Conservation (phyloP, 2,888 invertebrate species). For the Hirtodrosophila duncani region DNA sequence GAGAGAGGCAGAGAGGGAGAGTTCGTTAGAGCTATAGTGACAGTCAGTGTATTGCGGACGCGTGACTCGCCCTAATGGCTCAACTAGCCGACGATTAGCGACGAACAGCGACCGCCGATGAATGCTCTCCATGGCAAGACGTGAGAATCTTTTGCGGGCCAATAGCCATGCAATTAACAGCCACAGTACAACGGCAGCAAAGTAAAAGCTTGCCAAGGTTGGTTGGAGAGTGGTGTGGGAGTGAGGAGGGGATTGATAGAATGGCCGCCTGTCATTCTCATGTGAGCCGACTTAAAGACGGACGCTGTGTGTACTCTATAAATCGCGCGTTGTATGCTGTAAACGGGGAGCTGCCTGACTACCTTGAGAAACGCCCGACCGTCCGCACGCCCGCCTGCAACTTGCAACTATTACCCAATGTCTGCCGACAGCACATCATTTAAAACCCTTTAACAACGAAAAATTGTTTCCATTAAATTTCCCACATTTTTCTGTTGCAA, state of each 20-base stretch:
- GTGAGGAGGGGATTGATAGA: slow-evolving; percentile 1
- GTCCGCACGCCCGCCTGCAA: background rate
- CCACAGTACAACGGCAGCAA: slow-evolving; percentile 26
- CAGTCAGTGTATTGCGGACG: too few relatives aligned
- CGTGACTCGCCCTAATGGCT: slow-evolving; percentile 43
- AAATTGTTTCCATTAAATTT: slow-evolving; percentile 67
- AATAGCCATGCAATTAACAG: slow-evolving; percentile 46
- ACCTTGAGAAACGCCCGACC: too few relatives aligned
- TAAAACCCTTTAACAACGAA: slow-evolving; percentile 48
- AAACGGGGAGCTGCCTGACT: too few relatives aligned
- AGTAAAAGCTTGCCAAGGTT: slow-evolving; percentile 21
- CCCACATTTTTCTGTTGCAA: slow-evolving; percentile 60
- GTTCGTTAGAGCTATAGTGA: background rate
- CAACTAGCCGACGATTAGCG: slow-evolving; percentile 30
- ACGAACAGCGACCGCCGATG: background rate
- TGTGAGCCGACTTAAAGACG: too few relatives aligned
- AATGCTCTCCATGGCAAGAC: slow-evolving; percentile 24
- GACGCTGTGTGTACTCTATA: slow-evolving; percentile 39
- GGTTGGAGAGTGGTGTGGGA: background rate
- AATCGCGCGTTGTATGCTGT: too few relatives aligned
- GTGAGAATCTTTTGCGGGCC: slow-evolving; percentile 59
- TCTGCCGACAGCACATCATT: slow-evolving; percentile 6
- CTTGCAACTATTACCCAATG: slow-evolving; percentile 5
- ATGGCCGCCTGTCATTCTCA: too few relatives aligned
- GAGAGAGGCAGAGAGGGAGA: background rate